Evolutionary conservation across 2,888 invertebrate genomes (phyloP), one percentile per base, ranked within the genome.

Genomic region (Gandaritis pyraliata): DNA sequence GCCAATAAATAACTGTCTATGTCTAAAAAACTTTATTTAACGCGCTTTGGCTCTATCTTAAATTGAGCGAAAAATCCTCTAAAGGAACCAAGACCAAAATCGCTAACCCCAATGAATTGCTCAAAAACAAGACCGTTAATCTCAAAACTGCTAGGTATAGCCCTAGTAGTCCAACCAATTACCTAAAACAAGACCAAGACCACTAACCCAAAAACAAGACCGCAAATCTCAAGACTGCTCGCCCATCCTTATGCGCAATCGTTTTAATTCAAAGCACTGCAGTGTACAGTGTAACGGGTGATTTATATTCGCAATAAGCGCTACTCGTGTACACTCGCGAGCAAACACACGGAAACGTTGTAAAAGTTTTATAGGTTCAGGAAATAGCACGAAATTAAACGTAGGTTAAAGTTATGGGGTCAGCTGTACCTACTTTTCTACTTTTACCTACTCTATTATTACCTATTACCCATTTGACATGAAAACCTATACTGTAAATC

Each of bases 281-380:
- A 65, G 67, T 52, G 58, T 60, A 50, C 64, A 65, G 67, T 52
- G 58, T 61, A 50, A 23, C 54, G 62, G 53, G 71, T 78, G 78
- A 79, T 78, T 79, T 79, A 78, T 72, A 58, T 49, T 33, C 53
- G 72, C 74, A 77, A 78, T 78, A 78, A 77, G 71, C 68, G 48
- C 59, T 46, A 30, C 54, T 57, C 61, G 64, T 68, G 68, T 52
- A 65, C 62, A 63, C 58, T 57, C 62, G 62, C 52, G 61, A 60
- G 54, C 64, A 43, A 55, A 61, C 53, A 61, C 36, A 49, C 57
- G 53, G 49, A 47, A 16, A 23, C 45, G 16, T 39, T 58, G 18
- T 43, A 48, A 59, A 59, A 58, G 46, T 64, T 66, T 65, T 63
- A 66, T 60, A 52, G 46, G 57, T 48, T 29, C 8, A 29, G 50